Evolutionary conservation across 2,113 vertebrate genomes (phyloP).

Genomic region (Cyprinodon brontotheroides): DNA sequence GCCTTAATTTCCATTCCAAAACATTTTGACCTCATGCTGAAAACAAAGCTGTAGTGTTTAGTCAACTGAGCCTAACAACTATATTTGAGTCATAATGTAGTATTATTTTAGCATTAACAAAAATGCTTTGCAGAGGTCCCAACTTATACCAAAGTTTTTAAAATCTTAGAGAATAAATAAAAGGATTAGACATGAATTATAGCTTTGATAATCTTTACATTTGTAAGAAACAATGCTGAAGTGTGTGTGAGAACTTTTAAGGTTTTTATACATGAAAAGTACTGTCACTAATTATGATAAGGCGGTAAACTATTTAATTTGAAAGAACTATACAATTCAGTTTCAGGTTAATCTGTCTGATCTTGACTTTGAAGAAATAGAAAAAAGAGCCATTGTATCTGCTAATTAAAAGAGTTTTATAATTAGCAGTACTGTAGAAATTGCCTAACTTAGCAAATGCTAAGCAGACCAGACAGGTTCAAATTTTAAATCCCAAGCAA

Average conservation of each 20-base stretch:
- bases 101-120: not conserved
- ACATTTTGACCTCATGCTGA: too few relatives aligned
- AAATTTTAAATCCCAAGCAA: too few relatives aligned
- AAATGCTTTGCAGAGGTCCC: not conserved
- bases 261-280: not conserved
- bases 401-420: not conserved
- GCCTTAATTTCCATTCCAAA: too few relatives aligned
- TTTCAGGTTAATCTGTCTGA: not conserved
- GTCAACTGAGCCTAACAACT: too few relatives aligned
- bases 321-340: not conserved
- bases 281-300: not conserved
- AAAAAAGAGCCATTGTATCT: not conserved
- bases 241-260: not conserved
- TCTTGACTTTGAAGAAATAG: not conserved
- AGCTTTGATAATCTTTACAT: not conserved
- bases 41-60: too few relatives aligned
- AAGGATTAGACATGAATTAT: not conserved
- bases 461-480: not conserved
- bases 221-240: not conserved
- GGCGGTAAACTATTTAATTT: not conserved
- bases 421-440: not conserved
- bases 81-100: too few relatives aligned
- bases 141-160: not conserved
- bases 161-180: not conserved
- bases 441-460: not conserved